Evolutionary conservation across 2,113 vertebrate species (phyloP).

Genomic region (Ammodytes dubius): DNA sequence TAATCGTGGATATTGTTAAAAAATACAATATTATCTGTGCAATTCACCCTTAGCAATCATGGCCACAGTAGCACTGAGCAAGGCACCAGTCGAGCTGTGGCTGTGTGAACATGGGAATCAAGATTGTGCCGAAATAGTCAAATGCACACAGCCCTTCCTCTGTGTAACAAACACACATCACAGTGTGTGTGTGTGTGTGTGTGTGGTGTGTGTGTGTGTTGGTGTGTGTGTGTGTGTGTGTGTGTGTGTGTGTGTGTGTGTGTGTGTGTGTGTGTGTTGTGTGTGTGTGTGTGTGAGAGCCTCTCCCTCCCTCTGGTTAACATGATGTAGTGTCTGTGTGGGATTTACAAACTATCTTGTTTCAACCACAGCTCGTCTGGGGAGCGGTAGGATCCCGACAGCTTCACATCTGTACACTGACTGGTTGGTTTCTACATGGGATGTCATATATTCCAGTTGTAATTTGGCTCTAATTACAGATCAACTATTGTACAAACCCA

Average conservation of each 20-base stretch:
- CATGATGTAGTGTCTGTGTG: slow-evolving; percentile 19
- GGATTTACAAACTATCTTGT: slow-evolving; percentile 28
- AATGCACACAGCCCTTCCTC: not conserved
- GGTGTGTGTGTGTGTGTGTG: no score
- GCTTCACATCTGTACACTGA: not conserved
- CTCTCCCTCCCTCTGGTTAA: not conserved
- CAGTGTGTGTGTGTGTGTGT: not conserved
- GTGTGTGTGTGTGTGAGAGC: not conserved
- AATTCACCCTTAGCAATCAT: not conserved
- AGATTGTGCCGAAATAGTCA: not conserved
- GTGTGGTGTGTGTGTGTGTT: no score
- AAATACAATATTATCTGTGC: not conserved
- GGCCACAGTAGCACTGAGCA: not conserved
- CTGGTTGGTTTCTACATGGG: not conserved
- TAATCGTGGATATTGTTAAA: not conserved
- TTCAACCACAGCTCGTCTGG: slow-evolving; percentile 17
- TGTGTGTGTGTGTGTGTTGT: no score
- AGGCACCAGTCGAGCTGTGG: not conserved
- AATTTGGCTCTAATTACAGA: slow-evolving; percentile 40
- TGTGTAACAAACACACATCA: not conserved
- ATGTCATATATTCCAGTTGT: slow-evolving; percentile 18
- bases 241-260: not conserved
- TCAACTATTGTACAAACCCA: not conserved
- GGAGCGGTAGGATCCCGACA: slow-evolving; percentile 1
- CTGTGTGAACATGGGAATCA: not conserved